A percentile compares a stretch with the other conserved stretches of the same genome.
Conservation (phyloP, 2,113 vertebrate species). For the Chaetorhynchus papuensis region DNA sequence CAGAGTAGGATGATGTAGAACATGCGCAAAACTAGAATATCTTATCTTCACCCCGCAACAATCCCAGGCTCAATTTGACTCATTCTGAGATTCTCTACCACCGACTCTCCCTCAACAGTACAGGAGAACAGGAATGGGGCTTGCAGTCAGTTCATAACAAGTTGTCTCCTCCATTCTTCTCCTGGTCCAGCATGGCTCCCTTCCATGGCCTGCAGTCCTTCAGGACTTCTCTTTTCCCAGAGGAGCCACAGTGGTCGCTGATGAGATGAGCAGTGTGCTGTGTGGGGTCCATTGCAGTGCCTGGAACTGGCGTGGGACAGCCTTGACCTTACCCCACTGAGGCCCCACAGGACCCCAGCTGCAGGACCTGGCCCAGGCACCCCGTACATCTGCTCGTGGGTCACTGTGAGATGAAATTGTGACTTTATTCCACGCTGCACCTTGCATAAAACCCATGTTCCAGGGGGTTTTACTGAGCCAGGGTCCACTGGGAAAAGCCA, state of each 20-base stretch:
- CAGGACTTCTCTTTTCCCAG: background rate
- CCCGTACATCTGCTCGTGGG: accelerated
- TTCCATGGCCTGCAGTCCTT: background rate
- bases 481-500: background rate
- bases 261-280: background rate
- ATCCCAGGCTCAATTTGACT: background rate
- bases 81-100: background rate
- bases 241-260: accelerated
- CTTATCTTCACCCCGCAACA: background rate
- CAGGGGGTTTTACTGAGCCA: background rate
- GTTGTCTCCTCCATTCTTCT: background rate
- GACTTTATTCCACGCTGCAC: accelerated
- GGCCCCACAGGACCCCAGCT: background rate
- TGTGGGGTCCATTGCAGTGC: accelerated
- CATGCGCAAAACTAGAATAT: no score
- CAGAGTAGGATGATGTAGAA: background rate
- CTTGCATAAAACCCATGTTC: background rate
- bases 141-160: background rate
- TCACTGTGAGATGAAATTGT: accelerated
- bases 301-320: background rate
- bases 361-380: background rate
- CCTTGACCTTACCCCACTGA: background rate
- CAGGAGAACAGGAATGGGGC: background rate
- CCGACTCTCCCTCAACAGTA: background rate
- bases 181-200: background rate